Base-by-base conservation (phyloP, 2,113 vertebrate species). In the Sinocyclocheilus grahami region DNA sequence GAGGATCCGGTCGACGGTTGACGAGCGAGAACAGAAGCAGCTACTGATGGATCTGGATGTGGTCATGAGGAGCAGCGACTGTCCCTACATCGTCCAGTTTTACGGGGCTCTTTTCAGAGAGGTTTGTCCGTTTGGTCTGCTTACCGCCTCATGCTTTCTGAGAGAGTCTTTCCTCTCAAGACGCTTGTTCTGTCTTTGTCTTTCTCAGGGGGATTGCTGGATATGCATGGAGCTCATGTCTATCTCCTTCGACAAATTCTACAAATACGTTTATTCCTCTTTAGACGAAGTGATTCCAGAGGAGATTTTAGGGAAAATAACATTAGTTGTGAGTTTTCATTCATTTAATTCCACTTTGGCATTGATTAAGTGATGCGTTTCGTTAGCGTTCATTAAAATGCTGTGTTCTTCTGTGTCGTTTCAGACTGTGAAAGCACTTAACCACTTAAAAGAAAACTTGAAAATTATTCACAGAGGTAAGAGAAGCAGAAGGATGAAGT, bases 401-500 rank as follows among this genome's bases (percentile, higher is more conserved):
- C 76, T n/a, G 16, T 22, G 22, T 27, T 39, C 6, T 20, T 60
- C 69, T 63, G 78, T 86, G 93, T 83, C 85, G 87, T 89, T 90
- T 82, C 94, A 99, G 98, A 99, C 98, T 93, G 98, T 99, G 96
- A 99, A 99, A 97, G 98, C 98, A 96, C 97, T 99, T 95, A 99
- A 99, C 96, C 98, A 99, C 96, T 98, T 99, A 97, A 99, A 99
- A 96, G 98, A 99, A 97, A 99, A 97, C 97, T 98, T 99, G 97
- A 99, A 99, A 97, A 99, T 99, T 91, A 99, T 99, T 95, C 98
- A 99, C 95, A 97, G 98, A 98, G 98, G 98, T 99, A 90, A 91
- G 96, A 74, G 37, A n/a, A 6, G 11, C 33, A 0, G 78, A 37
- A n/a, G n/a, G n/a, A n/a, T n/a, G 20, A 3, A 11, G 27, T 22